A percentile compares a stretch with the other conserved stretches of the same genome.
Conservation (phyloP, 2,113 vertebrate genomes). For the Cyprinodon variegatus region DNA sequence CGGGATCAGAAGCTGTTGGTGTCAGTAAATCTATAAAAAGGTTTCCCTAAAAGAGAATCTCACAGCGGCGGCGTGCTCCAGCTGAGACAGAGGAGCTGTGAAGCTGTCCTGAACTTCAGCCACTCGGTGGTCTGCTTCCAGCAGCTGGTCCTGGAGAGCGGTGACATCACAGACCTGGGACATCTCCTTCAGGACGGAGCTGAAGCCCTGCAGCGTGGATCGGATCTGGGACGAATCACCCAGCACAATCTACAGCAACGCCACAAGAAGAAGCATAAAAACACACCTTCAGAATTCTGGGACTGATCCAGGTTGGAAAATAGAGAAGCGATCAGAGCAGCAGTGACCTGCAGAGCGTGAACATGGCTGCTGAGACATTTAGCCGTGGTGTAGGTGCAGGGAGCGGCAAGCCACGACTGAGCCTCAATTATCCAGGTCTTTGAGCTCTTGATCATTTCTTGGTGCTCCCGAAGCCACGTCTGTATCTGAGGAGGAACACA, state of each 20-base stretch:
- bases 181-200: slow-evolving; percentile 83
- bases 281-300: too few relatives aligned
- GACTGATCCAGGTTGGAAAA: too few relatives aligned
- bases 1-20: too few relatives aligned
- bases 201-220: slow-evolving; percentile 79
- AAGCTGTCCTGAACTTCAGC: slow-evolving; percentile 82
- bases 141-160: slow-evolving; percentile 73
- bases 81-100: slow-evolving; percentile 81
- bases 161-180: slow-evolving; percentile 83
- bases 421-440: slow-evolving; percentile 86
- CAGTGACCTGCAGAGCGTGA: slow-evolving; percentile 81
- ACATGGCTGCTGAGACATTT: slow-evolving; percentile 82
- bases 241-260: slow-evolving; percentile 83
- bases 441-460: slow-evolving; percentile 85
- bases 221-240: slow-evolving; percentile 90
- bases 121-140: slow-evolving; percentile 78
- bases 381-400: slow-evolving; percentile 80
- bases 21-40: too few relatives aligned
- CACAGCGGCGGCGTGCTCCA: slow-evolving; percentile 86
- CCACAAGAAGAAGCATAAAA: background rate
- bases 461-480: slow-evolving; percentile 85
- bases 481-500: slow-evolving; percentile 77
- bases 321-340: background rate
- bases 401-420: slow-evolving; percentile 79
- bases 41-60: slow-evolving; percentile 55